Percentiles rank a stretch among this genome's conserved stretches.
Evolutionary conservation across 2,888 invertebrate species (phyloP).

Genomic region (Tachystola acroxantha): DNA sequence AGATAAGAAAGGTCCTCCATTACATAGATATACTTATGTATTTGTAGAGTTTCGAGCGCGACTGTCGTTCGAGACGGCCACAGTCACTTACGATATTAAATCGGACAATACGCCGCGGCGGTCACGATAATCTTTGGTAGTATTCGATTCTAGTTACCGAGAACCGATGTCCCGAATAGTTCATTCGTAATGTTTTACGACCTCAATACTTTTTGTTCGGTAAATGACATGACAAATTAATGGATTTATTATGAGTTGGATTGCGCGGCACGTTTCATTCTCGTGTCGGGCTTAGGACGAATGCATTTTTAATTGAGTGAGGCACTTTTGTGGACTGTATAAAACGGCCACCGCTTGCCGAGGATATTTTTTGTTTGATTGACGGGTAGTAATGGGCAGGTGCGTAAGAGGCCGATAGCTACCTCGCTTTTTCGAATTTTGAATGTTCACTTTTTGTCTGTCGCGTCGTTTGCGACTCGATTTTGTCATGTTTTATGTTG

Average conservation of each 20-base stretch:
- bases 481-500: slow-evolving; percentile 44
- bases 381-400: slow-evolving; percentile 77
- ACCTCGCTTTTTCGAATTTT: slow-evolving; percentile 67
- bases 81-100: slow-evolving; percentile 64
- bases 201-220: slow-evolving; percentile 51
- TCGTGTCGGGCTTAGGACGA: slow-evolving; percentile 67
- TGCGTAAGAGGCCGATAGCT: slow-evolving; percentile 69
- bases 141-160: slow-evolving; percentile 62
- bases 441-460: slow-evolving; percentile 55
- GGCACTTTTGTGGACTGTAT: slow-evolving; percentile 75
- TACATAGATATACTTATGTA: too few species aligned
- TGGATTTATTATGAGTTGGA: slow-evolving; percentile 75
- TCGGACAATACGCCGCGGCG: slow-evolving; percentile 55
- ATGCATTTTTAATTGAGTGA: slow-evolving; percentile 78
- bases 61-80: slow-evolving; percentile 37
- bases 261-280: slow-evolving; percentile 63
- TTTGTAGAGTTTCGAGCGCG: slow-evolving; percentile 38
- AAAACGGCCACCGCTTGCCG: slow-evolving; percentile 72
- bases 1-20: too few species aligned
- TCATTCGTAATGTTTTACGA: slow-evolving; percentile 45
- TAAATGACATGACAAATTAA: slow-evolving; percentile 78
- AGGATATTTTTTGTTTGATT: slow-evolving; percentile 74
- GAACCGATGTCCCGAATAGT: slow-evolving; percentile 50
- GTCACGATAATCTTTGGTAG: slow-evolving; percentile 61
- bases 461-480: slow-evolving; percentile 49